Base-by-base conservation (phyloP, 2,797 vertebrate species). In the Falco novaeseelandiae region DNA sequence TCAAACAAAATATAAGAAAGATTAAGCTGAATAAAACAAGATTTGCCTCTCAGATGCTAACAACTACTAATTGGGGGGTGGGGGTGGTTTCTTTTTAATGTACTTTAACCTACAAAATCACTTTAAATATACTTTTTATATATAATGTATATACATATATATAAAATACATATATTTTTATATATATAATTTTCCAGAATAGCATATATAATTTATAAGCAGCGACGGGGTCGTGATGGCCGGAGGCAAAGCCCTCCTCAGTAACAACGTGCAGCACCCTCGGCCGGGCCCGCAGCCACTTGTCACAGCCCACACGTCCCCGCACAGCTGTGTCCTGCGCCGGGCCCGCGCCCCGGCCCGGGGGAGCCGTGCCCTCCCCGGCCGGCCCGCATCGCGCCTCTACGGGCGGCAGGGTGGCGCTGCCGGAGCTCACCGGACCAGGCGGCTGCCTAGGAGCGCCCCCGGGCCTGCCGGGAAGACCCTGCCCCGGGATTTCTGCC, bases 191-290 rank as follows among this genome's bases (percentile, higher is more conserved):
- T 61, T 34, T 61, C 14, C 66, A 8, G 42, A 82, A 12, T 0
- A 54, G 13, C 27, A 8, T 1, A 13, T 6, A 21, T 3, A 44
- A 19, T 1, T 34, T 23, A 8, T 3, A 12, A 22, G 29, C 38
- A 36, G n/a, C 26, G 6, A 2, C 3, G 2, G 3, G 11, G 12
- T 3, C 3, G 20, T 0, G 5, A n/a, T 4, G 6, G 6, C 49
- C 11, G 5, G 8, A 36, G 9, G 10, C 49, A 25, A 12, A 18
- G 15, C 34, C 26, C 5, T 23, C 26, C 10, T 21, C 25, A 8
- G 4, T 2, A 2, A 11, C 4, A 9, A 3, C 1, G 6, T 0
- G 21, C 3, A 10, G 3, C 13, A 3, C 2, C 18, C 30, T 7
- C 38, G 5, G 22, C 4, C 52, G 14, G 36, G 7, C 8, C 20